Evolutionary conservation across 1,140 invertebrate genomes (phyloP).

Genomic region (Macrobrachium rosenbergii): DNA sequence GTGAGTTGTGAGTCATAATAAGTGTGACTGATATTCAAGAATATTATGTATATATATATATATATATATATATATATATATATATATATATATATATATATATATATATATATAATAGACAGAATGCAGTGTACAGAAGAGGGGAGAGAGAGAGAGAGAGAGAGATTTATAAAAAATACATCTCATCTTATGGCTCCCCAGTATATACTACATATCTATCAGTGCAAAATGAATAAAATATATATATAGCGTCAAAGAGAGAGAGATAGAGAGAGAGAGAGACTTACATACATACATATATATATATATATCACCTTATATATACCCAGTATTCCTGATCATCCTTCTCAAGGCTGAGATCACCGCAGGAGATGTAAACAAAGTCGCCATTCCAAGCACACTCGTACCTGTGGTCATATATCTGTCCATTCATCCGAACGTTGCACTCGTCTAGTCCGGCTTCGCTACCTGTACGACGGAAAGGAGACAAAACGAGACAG

Average conservation of each 20-base stretch:
- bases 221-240: too few relatives aligned
- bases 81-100: too few relatives aligned
- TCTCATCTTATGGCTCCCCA: too few relatives aligned
- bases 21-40: too few relatives aligned
- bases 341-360: constrained; percentile 78
- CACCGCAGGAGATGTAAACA: constrained; percentile 94
- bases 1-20: too few relatives aligned
- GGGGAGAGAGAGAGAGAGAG: too few relatives aligned
- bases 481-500: not conserved
- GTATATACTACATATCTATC: too few relatives aligned
- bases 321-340: constrained; percentile 93
- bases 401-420: constrained; percentile 85
- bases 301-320: constrained; percentile 74
- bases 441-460: constrained; percentile 86
- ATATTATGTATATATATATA: not conserved
- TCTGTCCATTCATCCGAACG: constrained; percentile 88
- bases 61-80: too few relatives aligned
- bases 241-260: too few relatives aligned
- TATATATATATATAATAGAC: too few relatives aligned
- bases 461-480: constrained; percentile 80
- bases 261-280: not conserved
- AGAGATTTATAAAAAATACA: too few relatives aligned
- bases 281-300: not conserved
- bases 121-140: too few relatives aligned
- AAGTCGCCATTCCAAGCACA: constrained; percentile 89